Percentiles rank a stretch among this genome's conserved stretches.
phyloP scores from a whole-genome alignment of 2,888 invertebrate genomes.

The Eugnorisma glareosa region DNA sequence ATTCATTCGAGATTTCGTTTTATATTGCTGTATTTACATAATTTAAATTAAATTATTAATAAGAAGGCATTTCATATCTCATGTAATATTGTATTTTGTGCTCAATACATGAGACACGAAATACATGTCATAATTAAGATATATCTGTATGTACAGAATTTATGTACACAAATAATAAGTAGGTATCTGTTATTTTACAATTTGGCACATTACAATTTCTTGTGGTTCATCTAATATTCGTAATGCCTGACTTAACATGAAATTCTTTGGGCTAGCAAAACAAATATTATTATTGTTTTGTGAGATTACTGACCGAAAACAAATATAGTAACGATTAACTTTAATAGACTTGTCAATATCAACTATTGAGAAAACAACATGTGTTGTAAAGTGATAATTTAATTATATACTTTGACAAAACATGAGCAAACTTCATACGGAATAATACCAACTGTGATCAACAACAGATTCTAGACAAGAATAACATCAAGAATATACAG shows the following conservation, averaged over 20 bases:
- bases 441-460: conserved; percentile 49
- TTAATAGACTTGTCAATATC: conserved; percentile 73
- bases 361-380: conserved; percentile 66
- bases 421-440: conserved; percentile 59
- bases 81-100: conserved; percentile 59
- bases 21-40: conserved; percentile 65
- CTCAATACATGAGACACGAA: conserved; percentile 61
- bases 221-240: conserved; percentile 66
- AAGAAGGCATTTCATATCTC: conserved; percentile 61
- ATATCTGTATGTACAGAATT: conserved; percentile 64
- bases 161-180: conserved; percentile 70
- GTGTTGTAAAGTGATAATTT: conserved; percentile 63
- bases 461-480: conserved; percentile 52
- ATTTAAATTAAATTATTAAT: conserved; percentile 57
- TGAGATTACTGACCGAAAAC: conserved; percentile 83
- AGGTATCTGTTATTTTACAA: conserved; percentile 77
- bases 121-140: conserved; percentile 65
- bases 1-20: conserved; percentile 67
- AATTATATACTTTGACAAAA: conserved; percentile 68
- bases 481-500: conserved; percentile 54
- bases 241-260: conserved; percentile 72
- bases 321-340: conserved; percentile 78
- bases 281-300: conserved; percentile 66
- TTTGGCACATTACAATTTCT: conserved; percentile 83
- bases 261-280: conserved; percentile 81